These are phyloP conservation scores for Oryctolagus cuniculus DNA, from an alignment of 2,113 vertebrate species.

Conservation along the genomic window DNA sequence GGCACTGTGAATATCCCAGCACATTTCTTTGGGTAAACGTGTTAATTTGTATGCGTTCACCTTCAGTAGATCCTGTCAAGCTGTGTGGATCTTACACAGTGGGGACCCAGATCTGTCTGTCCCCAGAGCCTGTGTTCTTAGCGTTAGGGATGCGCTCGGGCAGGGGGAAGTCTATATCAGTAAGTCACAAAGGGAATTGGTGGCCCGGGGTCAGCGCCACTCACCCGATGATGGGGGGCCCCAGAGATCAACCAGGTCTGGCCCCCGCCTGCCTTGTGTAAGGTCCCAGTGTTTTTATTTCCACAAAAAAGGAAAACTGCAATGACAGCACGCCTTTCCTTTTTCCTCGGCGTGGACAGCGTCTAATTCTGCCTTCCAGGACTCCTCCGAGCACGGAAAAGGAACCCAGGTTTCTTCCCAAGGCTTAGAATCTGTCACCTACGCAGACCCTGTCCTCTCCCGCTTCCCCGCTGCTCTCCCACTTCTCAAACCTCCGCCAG, in stretches of 20 bases:
- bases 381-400: not conserved
- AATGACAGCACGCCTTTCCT: not conserved
- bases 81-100: not conserved
- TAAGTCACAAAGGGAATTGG: not conserved
- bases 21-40: not conserved
- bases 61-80: not conserved
- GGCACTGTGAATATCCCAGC: not conserved
- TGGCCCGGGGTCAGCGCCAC: not conserved
- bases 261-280: not conserved
- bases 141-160: too few relatives aligned
- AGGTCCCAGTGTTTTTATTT: conserved; percentile 3
- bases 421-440: conserved; percentile 2
- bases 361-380: not conserved
- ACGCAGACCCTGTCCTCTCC: not conserved
- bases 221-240: too few relatives aligned
- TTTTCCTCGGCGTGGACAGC: not conserved
- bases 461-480: not conserved
- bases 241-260: not conserved
- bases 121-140: too few relatives aligned
- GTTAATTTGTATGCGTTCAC: not conserved
- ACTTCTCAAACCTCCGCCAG: not conserved
- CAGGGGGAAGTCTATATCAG: not conserved
- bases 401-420: not conserved
- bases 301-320: not conserved
- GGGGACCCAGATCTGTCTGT: too few relatives aligned